Evolutionary conservation across 2,888 invertebrate species (phyloP).

Genomic region (Eilema caniola): DNA sequence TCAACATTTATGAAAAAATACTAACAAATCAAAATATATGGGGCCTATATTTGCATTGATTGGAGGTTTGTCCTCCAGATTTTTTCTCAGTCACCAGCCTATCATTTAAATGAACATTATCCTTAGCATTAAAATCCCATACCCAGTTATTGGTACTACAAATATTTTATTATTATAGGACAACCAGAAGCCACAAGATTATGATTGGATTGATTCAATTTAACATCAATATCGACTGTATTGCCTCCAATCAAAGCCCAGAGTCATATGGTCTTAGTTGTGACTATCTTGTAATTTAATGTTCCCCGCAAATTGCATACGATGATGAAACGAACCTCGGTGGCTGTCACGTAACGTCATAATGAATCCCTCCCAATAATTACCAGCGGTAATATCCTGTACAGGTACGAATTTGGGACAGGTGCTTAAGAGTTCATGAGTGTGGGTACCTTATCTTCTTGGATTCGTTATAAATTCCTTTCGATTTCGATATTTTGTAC

Average conservation of each 20-base stretch:
- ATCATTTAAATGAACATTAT: constrained; percentile 30
- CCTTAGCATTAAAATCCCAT: constrained; percentile 19
- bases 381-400: constrained; percentile 71
- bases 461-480: too few relatives aligned
- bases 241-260: constrained; percentile 36
- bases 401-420: constrained; percentile 47
- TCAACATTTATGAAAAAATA: neutral
- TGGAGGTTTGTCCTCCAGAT: neutral
- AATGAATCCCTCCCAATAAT: constrained; percentile 79
- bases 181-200: constrained; percentile 52
- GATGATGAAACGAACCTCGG: constrained; percentile 63
- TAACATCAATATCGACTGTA: constrained; percentile 52
- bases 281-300: constrained; percentile 65
- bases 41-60: neutral
- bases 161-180: constrained; percentile 56
- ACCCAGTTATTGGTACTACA: constrained; percentile 51
- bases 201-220: constrained; percentile 42
- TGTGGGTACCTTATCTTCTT: too few relatives aligned
- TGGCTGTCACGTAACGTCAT: constrained; percentile 79
- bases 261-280: constrained; percentile 53
- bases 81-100: constrained; percentile 20
- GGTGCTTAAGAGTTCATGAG: constrained; percentile 1
- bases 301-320: constrained; percentile 69
- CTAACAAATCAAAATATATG: neutral
- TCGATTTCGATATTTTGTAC: too few relatives aligned